phyloP scores from a whole-genome alignment of 2,888 invertebrate genomes.

The Tineola bisselliella region DNA sequence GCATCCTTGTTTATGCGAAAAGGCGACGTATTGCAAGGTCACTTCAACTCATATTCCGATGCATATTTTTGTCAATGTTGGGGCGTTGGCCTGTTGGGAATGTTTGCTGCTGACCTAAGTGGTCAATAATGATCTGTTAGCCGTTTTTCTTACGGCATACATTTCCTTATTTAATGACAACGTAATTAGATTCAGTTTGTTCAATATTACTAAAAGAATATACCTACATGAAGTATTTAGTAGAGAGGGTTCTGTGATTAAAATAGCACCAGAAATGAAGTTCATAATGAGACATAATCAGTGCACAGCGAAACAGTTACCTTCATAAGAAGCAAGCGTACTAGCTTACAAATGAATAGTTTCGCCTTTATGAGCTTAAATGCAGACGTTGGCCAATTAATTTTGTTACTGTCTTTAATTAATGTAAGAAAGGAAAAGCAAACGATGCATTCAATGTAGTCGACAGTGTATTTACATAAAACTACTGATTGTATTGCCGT shows the following conservation, averaged over 20 bases:
- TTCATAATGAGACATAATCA: slow-evolving; percentile 54
- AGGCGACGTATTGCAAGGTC: neutral
- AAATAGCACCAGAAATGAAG: slow-evolving; percentile 48
- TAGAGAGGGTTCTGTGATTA: slow-evolving; percentile 32
- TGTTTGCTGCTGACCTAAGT: slow-evolving; percentile 63
- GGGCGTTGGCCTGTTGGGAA: slow-evolving; percentile 62
- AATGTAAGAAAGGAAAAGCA: neutral
- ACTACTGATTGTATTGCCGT: neutral
- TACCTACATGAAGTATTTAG: neutral
- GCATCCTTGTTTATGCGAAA: neutral
- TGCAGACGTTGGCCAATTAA: slow-evolving; percentile 10
- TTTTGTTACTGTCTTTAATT: slow-evolving; percentile 15
- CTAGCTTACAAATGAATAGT: slow-evolving; percentile 28
- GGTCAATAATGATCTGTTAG: slow-evolving; percentile 64
- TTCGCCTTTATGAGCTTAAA: slow-evolving; percentile 31
- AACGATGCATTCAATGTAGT: neutral
- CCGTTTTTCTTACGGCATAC: slow-evolving; percentile 24
- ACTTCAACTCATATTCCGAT: slow-evolving; percentile 1
- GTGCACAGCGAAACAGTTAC: slow-evolving; percentile 50
- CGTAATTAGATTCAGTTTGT: neutral
- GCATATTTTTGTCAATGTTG: slow-evolving; percentile 21
- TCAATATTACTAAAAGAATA: neutral
- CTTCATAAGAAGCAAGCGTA: slow-evolving; percentile 36
- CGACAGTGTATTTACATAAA: neutral
- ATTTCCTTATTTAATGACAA: neutral